Evolutionary conservation across 1,140 invertebrate genomes (phyloP).

Genomic region (Euwallacea fornicatus): DNA sequence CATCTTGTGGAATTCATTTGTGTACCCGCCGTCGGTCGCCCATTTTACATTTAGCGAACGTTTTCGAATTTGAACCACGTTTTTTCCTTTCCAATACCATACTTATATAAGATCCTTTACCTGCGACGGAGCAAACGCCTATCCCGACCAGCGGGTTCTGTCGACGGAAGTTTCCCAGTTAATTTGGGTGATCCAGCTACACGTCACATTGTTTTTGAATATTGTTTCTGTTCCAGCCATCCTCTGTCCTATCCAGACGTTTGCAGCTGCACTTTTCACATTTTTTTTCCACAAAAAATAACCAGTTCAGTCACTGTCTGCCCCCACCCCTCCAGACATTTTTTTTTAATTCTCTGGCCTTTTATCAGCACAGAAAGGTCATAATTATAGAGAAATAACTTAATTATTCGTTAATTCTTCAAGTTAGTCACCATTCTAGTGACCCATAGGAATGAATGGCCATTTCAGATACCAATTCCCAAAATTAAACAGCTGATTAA

Average conservation of each 20-base stretch:
- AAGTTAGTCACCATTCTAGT: too few relatives aligned
- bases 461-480: too few relatives aligned
- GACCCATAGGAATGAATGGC: too few relatives aligned
- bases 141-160: slow-evolving; percentile 26
- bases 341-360: too few relatives aligned
- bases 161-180: slow-evolving; percentile 28
- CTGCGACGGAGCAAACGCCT: slow-evolving; percentile 8
- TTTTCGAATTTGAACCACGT: slow-evolving; percentile 5
- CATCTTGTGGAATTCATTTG: slow-evolving; percentile 52
- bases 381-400: too few relatives aligned
- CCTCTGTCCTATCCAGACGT: neutral
- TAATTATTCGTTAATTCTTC: too few relatives aligned
- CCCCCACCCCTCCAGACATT: too few relatives aligned
- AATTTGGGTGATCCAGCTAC: slow-evolving; percentile 34
- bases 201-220: slow-evolving; percentile 38
- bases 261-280: neutral
- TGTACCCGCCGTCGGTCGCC: slow-evolving; percentile 44
- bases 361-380: too few relatives aligned
- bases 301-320: too few relatives aligned
- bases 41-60: slow-evolving; percentile 14
- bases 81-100: slow-evolving; percentile 12
- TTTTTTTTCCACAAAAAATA: too few relatives aligned
- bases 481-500: too few relatives aligned
- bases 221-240: too few relatives aligned
- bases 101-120: slow-evolving; percentile 33